phyloP scores from a whole-genome alignment of 2,888 invertebrate genomes.

The Sthenelais limicola region DNA sequence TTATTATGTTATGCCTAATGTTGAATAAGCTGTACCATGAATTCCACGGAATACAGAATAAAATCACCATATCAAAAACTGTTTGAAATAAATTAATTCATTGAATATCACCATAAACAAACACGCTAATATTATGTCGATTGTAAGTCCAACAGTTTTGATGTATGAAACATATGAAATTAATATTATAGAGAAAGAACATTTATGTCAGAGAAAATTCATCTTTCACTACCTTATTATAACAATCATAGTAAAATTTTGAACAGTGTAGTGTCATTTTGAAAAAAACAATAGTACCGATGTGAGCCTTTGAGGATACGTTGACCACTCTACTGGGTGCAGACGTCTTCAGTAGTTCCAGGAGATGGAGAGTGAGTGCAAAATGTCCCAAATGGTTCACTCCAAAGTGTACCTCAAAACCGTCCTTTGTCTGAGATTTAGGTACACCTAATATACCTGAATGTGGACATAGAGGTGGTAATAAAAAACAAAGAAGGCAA shows the following conservation, averaged over 20 bases:
- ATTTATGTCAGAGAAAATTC: background rate
- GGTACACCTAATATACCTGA: conserved; percentile 45
- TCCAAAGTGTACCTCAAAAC: conserved; percentile 70
- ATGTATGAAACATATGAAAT: background rate
- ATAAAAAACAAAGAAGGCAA: too few species aligned
- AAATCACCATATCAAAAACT: too few species aligned
- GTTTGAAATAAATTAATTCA: too few species aligned
- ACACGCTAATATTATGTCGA: background rate
- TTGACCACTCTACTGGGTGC: conserved; percentile 67
- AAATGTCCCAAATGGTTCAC: conserved; percentile 72
- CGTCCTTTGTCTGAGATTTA: conserved; percentile 60
- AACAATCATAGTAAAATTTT: too few species aligned
- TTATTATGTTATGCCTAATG: background rate
- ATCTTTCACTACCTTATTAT: background rate
- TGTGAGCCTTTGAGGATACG: conserved; percentile 62
- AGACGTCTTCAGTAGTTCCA: conserved; percentile 66
- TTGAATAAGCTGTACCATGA: background rate
- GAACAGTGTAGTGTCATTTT: too few species aligned
- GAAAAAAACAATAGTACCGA: too few species aligned
- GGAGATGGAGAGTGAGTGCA: conserved; percentile 67
- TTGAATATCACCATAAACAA: too few species aligned
- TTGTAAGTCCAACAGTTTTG: background rate
- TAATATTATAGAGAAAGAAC: background rate
- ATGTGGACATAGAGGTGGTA: background rate
- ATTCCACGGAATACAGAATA: too few species aligned